phyloP scores from a whole-genome alignment of 2,888 invertebrate species.

The Spicauda simplicius region DNA sequence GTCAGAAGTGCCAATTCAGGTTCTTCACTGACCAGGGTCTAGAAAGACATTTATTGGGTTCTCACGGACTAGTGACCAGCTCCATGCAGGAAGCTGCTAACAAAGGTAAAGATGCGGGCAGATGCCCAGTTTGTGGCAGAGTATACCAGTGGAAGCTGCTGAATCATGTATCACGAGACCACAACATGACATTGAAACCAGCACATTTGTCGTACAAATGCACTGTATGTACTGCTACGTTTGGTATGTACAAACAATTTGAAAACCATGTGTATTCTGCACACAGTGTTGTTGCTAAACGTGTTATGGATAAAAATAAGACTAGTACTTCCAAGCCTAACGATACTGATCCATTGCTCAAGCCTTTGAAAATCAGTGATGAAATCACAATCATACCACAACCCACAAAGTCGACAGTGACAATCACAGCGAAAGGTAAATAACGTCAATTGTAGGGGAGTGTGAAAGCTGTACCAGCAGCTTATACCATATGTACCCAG shows the following conservation, averaged over 20 bases:
- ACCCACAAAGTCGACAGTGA: slow-evolving; percentile 86
- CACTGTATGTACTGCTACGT: slow-evolving; percentile 97
- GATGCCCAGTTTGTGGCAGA: slow-evolving; percentile 97
- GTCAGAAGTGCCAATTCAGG: slow-evolving; percentile 97
- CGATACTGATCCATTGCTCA: slow-evolving; percentile 86
- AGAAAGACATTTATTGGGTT: slow-evolving; percentile 96
- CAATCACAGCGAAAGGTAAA: slow-evolving; percentile 79
- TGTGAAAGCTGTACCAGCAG: slow-evolving; percentile 52
- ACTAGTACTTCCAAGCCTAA: slow-evolving; percentile 58
- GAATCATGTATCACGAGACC: slow-evolving; percentile 96
- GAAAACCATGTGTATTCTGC: slow-evolving; percentile 98
- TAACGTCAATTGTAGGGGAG: slow-evolving; percentile 61
- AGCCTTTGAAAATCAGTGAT: slow-evolving; percentile 95
- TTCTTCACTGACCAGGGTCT: slow-evolving; percentile 99
- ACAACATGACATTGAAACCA: slow-evolving; percentile 96
- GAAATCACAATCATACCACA: slow-evolving; percentile 97
- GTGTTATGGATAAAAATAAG: slow-evolving; percentile 92
- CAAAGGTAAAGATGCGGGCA: slow-evolving; percentile 96
- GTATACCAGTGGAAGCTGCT: slow-evolving; percentile 93
- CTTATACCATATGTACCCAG: slow-evolving; percentile 45
- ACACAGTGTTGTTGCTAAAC: slow-evolving; percentile 95
- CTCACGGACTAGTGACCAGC: slow-evolving; percentile 97
- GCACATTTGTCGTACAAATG: slow-evolving; percentile 97
- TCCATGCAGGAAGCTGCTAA: slow-evolving; percentile 98
- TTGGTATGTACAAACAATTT: slow-evolving; percentile 98